phyloP scores from a whole-genome alignment of 2,113 vertebrate genomes.

The Calyptommatus sinebrachiatus region DNA sequence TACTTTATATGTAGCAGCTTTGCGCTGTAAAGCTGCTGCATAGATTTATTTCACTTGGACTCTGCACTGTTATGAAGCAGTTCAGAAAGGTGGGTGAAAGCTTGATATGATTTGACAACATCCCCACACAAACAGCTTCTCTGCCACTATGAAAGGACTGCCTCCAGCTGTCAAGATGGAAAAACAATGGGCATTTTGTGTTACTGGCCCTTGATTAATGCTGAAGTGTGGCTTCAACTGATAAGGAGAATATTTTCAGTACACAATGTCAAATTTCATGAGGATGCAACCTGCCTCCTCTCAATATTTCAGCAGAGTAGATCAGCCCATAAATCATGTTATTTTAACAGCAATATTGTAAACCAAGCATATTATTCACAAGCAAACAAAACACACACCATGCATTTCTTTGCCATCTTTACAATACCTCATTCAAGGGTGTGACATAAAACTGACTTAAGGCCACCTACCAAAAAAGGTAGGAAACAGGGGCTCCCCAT shows the following conservation, averaged over 20 bases:
- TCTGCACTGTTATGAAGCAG: accelerated
- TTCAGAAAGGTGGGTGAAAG: not conserved
- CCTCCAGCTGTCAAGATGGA: slow-evolving; percentile 22
- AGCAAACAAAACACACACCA: not conserved
- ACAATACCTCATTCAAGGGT: not conserved
- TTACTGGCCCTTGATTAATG: slow-evolving; percentile 3
- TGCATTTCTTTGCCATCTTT: not conserved
- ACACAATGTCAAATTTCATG: slow-evolving; percentile 9
- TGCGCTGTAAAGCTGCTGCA: not conserved
- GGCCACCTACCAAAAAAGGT: not conserved
- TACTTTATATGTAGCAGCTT: not conserved
- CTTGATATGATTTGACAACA: not conserved
- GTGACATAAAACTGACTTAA: not conserved
- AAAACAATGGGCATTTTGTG: not conserved
- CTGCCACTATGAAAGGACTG: not conserved
- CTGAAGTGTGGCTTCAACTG: not conserved
- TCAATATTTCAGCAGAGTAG: not conserved
- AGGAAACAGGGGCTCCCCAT: not conserved
- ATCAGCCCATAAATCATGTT: not conserved
- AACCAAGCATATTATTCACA: not conserved
- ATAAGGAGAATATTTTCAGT: not conserved
- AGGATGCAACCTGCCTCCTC: too few relatives aligned
- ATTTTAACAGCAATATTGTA: not conserved
- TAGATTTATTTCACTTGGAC: accelerated
- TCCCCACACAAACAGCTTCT: not conserved